Percentiles rank a stretch among this genome's conserved stretches.
Conservation (phyloP, 2,113 vertebrate species). For the Microcebus lehilahytsara region DNA sequence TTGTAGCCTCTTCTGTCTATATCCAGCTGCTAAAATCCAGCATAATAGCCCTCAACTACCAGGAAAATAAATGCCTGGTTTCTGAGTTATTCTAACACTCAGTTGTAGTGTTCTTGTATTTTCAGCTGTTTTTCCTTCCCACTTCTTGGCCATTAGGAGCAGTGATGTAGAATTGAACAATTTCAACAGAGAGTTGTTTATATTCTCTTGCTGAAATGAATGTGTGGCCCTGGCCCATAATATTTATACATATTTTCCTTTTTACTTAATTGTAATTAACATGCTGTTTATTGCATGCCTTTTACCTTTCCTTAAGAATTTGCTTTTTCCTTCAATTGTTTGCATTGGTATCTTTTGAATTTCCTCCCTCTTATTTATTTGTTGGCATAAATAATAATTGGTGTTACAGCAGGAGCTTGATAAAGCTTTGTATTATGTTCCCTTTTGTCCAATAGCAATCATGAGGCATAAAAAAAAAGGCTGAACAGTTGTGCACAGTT, state of each 20-base stretch:
- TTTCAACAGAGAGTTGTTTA: conserved; percentile 49
- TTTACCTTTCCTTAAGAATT: conserved; percentile 76
- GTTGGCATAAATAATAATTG: conserved; percentile 79
- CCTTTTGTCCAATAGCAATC: conserved; percentile 58
- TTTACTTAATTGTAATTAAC: conserved; percentile 70
- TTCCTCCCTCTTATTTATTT: conserved; percentile 77
- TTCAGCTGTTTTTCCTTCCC: background rate
- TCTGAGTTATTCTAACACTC: background rate
- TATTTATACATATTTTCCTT: conserved; percentile 73
- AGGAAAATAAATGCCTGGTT: background rate
- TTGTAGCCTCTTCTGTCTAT: background rate
- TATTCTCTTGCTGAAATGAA: conserved; percentile 40
- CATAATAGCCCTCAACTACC: background rate
- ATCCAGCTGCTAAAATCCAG: background rate
- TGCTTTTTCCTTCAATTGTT: conserved; percentile 81
- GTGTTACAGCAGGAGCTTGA: conserved; percentile 63
- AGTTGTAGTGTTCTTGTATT: background rate
- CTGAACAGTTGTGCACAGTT: conserved; percentile 18
- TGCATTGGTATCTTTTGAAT: conserved; percentile 77
- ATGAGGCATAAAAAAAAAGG: conserved; percentile 47
- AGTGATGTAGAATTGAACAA: background rate
- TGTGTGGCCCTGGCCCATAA: conserved; percentile 46
- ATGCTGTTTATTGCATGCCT: conserved; percentile 71
- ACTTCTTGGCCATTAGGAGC: background rate
- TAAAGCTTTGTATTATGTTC: conserved; percentile 74